Evolutionary conservation across 2,113 vertebrate genomes (phyloP).

Genomic region (Dasyornis broadbenti): DNA sequence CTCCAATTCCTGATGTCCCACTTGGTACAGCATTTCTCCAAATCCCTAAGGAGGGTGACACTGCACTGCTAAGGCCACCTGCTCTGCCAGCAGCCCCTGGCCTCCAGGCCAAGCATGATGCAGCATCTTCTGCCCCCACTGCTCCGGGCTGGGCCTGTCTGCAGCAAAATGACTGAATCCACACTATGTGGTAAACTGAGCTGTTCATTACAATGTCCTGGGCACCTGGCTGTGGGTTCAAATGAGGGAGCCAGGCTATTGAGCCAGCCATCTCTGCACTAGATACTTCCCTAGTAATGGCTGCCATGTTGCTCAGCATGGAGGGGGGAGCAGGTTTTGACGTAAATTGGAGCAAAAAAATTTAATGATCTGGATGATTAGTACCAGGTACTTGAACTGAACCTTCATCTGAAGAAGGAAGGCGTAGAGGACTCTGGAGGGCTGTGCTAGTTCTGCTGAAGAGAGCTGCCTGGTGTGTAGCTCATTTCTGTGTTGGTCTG

Average conservation of each 20-base stretch:
- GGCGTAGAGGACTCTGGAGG: background rate
- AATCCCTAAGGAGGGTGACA: background rate
- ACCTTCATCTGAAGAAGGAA: background rate
- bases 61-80: background rate
- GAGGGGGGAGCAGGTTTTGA: background rate
- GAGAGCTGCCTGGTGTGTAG: background rate
- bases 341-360: background rate
- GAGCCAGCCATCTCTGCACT: background rate
- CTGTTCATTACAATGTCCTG: background rate
- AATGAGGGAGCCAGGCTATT: background rate
- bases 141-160: background rate
- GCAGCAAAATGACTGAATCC: background rate
- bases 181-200: background rate
- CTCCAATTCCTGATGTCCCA: background rate
- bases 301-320: background rate
- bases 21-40: background rate
- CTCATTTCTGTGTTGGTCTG: background rate
- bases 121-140: background rate
- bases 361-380: slow-evolving; percentile 11
- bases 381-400: background rate
- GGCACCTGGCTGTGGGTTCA: background rate
- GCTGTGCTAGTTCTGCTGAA: slow-evolving; percentile 10
- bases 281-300: background rate
- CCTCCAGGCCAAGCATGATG: background rate
- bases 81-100: background rate